Evolutionary conservation across 2,888 invertebrate species (phyloP).

Genomic region (Lagria hirta): DNA sequence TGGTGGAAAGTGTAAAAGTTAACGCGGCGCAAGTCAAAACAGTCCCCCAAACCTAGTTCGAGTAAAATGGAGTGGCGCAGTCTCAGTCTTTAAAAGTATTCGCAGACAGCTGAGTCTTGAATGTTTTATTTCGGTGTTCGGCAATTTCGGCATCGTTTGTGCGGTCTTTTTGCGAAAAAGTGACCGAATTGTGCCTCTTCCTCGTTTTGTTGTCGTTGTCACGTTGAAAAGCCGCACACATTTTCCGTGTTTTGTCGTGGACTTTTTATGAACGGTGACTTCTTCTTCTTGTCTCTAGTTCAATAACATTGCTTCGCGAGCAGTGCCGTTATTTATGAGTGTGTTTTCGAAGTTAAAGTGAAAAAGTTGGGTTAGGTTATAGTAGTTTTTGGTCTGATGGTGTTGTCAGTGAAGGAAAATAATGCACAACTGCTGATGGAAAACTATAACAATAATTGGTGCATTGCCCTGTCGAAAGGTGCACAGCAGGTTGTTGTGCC

Average conservation of each 20-base stretch:
- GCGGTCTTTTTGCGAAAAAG: neutral
- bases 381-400: slow-evolving; percentile 9
- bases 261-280: slow-evolving; percentile 8
- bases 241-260: slow-evolving; percentile 5
- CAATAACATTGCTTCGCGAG: slow-evolving; percentile 28
- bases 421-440: slow-evolving; percentile 50
- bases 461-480: slow-evolving; percentile 41
- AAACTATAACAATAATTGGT: slow-evolving; percentile 50
- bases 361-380: too few relatives aligned
- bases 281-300: slow-evolving; percentile 23
- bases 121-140: slow-evolving; percentile 11
- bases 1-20: too few relatives aligned
- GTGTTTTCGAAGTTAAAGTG: slow-evolving; percentile 16
- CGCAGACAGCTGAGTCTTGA: slow-evolving; percentile 16
- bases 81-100: slow-evolving; percentile 12
- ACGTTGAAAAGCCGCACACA: slow-evolving; percentile 3
- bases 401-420: slow-evolving; percentile 25
- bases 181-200: neutral
- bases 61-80: slow-evolving; percentile 12
- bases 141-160: slow-evolving; percentile 9
- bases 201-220: too few relatives aligned
- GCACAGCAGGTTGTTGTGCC: slow-evolving; percentile 49
- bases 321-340: slow-evolving; percentile 25
- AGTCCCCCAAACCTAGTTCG: slow-evolving; percentile 4
- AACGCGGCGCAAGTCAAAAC: slow-evolving; percentile 14